Conservation (phyloP, 30 jellyfish, hydroid and myxozoan species). For the Mastigias papua region DNA sequence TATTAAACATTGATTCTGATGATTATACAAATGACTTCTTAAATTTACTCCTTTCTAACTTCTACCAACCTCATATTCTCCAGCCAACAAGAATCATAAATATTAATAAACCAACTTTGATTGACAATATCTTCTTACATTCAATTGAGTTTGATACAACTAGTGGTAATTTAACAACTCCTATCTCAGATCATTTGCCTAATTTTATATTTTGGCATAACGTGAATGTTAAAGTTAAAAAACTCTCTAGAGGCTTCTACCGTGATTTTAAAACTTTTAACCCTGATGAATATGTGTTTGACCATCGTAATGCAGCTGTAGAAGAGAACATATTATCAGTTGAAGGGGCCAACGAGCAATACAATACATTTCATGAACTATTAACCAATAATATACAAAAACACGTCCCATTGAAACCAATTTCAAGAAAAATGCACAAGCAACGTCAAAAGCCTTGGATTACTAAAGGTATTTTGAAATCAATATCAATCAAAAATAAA, state of each 20-base stretch:
- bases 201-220: slow-evolving; percentile 33
- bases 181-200: slow-evolving; percentile 60
- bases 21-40: slow-evolving; percentile 25
- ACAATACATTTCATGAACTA: slow-evolving; percentile 47
- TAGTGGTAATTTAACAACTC: slow-evolving; percentile 47
- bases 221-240: slow-evolving; percentile 19
- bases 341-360: slow-evolving; percentile 34
- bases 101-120: slow-evolving; percentile 35
- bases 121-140: slow-evolving; percentile 47
- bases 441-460: slow-evolving; percentile 68
- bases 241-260: slow-evolving; percentile 30
- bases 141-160: slow-evolving; percentile 36
- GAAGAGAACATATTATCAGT: slow-evolving; percentile 7
- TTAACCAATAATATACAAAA: background rate
- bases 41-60: slow-evolving; percentile 31
- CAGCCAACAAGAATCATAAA: slow-evolving; percentile 37
- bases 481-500: slow-evolving; percentile 33
- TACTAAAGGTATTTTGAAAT: slow-evolving; percentile 30
- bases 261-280: slow-evolving; percentile 54
- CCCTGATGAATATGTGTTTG: slow-evolving; percentile 30
- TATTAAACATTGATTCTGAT: slow-evolving; percentile 42
- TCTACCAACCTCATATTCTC: slow-evolving; percentile 24
- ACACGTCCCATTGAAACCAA: slow-evolving; percentile 61
- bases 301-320: slow-evolving; percentile 23
- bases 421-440: slow-evolving; percentile 22